Percentiles rank a stretch among this genome's conserved stretches.
phyloP scores from a whole-genome alignment of 2,888 invertebrate genomes.

The Nephrotoma flavescens region DNA sequence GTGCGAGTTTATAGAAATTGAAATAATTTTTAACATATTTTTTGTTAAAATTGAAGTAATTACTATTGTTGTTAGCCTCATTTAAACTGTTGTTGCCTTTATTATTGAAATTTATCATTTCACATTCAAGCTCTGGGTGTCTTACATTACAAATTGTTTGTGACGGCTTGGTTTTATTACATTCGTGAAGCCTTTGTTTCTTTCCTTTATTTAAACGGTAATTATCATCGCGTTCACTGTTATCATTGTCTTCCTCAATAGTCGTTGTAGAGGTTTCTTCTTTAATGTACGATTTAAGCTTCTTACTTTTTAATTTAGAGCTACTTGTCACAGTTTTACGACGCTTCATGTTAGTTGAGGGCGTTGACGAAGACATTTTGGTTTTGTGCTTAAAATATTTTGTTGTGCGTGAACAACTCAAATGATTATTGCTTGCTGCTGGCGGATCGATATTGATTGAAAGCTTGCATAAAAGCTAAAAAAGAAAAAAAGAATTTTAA shows the following conservation, averaged over 20 bases:
- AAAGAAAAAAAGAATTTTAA: not conserved
- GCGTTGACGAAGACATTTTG: not conserved
- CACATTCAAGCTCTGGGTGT: not conserved
- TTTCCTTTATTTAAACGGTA: not conserved
- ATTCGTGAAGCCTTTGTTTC: no score
- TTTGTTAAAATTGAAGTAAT: not conserved
- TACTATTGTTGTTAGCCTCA: not conserved
- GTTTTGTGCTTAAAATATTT: not conserved
- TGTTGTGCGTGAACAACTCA: not conserved
- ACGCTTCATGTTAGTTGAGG: not conserved
- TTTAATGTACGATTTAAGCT: not conserved
- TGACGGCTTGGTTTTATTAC: not conserved
- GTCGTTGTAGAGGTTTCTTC: not conserved
- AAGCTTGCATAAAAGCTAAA: not conserved
- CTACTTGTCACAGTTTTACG: not conserved
- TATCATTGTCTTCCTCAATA: not conserved
- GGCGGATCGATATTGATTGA: not conserved
- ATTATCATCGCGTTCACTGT: not conserved
- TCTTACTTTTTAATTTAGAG: not conserved
- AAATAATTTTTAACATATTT: not conserved
- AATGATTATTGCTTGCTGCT: not conserved
- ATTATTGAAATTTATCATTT: not conserved
- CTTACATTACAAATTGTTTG: not conserved
- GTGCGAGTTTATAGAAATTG: not conserved
- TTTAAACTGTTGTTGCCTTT: not conserved